Evolutionary conservation across 2,113 vertebrate genomes (phyloP).

Genomic region (Colaptes auratus): DNA sequence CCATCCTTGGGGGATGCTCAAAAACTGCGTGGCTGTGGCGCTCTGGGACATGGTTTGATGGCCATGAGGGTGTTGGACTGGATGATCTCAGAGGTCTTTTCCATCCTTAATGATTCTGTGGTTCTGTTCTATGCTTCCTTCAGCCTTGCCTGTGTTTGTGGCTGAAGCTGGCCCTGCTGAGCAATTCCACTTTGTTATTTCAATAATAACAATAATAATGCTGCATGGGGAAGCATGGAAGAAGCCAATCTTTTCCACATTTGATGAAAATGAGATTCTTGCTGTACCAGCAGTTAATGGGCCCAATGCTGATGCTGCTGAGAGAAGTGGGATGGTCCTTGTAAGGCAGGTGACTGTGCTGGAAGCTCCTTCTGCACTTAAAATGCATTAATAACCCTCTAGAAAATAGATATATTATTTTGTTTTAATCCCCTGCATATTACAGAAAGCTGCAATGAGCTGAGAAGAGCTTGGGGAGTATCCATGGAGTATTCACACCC

Average conservation of each 20-base stretch:
- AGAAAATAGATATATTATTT: not conserved
- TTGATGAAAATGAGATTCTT: not conserved
- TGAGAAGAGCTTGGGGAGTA: not conserved
- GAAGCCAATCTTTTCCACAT: not conserved
- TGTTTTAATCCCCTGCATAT: not conserved
- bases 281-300: not conserved
- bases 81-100: no score
- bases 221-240: not conserved
- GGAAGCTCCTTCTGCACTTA: not conserved
- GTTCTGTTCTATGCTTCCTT: no score
- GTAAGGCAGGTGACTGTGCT: not conserved
- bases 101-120: no score
- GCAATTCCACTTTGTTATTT: not conserved
- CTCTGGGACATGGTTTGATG: no score
- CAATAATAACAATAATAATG: not conserved
- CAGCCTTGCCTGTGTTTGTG: not conserved
- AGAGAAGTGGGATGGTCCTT: not conserved
- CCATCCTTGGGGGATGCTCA: no score
- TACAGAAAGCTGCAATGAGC: not conserved
- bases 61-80: no score
- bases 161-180: not conserved
- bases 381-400: not conserved
- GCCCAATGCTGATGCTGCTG: not conserved
- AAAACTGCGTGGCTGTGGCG: no score
- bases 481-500: not conserved